phyloP scores from a whole-genome alignment of 2,113 vertebrate genomes.

The Pelecanoides urinatrix region DNA sequence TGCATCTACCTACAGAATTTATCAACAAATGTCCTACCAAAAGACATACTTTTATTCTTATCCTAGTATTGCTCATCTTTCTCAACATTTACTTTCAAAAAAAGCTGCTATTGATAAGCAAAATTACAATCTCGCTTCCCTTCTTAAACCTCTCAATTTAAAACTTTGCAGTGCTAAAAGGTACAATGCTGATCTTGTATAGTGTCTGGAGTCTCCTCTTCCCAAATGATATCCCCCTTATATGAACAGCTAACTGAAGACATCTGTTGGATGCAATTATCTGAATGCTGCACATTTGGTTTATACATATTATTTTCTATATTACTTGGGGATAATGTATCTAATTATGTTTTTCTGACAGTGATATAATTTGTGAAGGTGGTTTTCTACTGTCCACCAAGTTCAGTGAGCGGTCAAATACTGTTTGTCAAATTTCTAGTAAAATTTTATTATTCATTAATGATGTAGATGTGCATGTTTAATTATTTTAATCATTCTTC shows the following conservation, averaged over 20 bases:
- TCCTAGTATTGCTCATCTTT: not conserved
- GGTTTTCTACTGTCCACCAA: not conserved
- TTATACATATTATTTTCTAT: not conserved
- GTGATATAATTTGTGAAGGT: not conserved
- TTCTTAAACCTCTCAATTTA: not conserved
- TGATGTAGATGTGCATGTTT: not conserved
- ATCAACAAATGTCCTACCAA: not conserved
- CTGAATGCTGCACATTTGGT: not conserved
- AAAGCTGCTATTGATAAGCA: not conserved
- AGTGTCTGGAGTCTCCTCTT: not conserved
- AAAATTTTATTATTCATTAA: not conserved
- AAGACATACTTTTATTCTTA: not conserved
- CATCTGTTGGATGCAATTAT: slow-evolving; percentile 7
- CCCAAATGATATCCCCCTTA: not conserved
- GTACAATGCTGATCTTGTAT: not conserved
- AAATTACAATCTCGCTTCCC: not conserved
- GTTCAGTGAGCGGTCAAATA: not conserved
- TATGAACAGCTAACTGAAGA: not conserved
- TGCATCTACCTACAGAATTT: not conserved
- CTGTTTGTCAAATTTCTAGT: not conserved
- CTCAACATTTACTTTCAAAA: not conserved
- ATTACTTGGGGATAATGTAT: not conserved
- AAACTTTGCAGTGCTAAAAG: not conserved
- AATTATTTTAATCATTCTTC: not conserved
- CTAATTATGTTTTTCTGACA: not conserved